phyloP scores from a whole-genome alignment of 2,888 invertebrate species.

The Embidobia sp. region DNA sequence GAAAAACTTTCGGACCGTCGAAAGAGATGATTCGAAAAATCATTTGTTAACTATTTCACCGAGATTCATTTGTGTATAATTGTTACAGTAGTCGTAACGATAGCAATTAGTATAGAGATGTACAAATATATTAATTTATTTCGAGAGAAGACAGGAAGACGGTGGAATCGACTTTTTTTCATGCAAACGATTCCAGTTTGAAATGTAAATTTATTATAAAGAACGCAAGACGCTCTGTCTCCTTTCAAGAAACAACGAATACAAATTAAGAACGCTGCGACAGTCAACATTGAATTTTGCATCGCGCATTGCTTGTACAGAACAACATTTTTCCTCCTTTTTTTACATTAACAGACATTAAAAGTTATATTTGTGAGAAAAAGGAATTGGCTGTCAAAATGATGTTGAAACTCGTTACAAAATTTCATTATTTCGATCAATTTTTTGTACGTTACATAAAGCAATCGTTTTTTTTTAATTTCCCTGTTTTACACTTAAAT shows the following conservation, averaged over 20 bases:
- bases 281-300: slow-evolving; percentile 55
- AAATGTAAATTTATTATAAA: slow-evolving; percentile 54
- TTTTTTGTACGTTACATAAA: too few relatives aligned
- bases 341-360: slow-evolving; percentile 18
- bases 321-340: slow-evolving; percentile 9
- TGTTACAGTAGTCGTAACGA: slow-evolving; percentile 48
- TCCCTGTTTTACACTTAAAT: too few relatives aligned
- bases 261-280: slow-evolving; percentile 56
- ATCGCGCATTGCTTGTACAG: slow-evolving; percentile 58
- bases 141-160: slow-evolving; percentile 32
- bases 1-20: slow-evolving; percentile 1
- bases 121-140: slow-evolving; percentile 52
- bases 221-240: slow-evolving; percentile 53
- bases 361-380: slow-evolving; percentile 21
- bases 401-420: slow-evolving; percentile 44
- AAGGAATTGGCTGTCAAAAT: slow-evolving; percentile 37
- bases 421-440: too few relatives aligned
- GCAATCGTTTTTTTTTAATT: too few relatives aligned
- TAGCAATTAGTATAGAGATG: slow-evolving; percentile 46
- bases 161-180: slow-evolving; percentile 35
- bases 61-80: slow-evolving; percentile 44
- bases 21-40: not conserved
- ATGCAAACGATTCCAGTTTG: slow-evolving; percentile 49
- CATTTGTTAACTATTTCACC: slow-evolving; percentile 32
- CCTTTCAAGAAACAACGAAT: slow-evolving; percentile 64